Evolutionary conservation across 2,113 vertebrate genomes (phyloP).

Genomic region (Abramis brama): DNA sequence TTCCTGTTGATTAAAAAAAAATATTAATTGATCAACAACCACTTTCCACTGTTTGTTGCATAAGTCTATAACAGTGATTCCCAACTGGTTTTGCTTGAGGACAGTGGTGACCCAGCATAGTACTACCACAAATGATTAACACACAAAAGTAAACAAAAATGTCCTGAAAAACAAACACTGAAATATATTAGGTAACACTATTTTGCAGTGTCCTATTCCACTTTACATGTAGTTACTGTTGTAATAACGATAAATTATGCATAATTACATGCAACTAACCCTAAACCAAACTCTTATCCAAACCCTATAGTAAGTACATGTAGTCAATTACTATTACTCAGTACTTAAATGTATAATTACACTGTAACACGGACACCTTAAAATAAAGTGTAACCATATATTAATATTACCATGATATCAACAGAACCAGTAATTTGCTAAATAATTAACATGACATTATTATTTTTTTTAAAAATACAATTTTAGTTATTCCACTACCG

Average conservation of each 20-base stretch:
- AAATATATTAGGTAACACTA: background rate
- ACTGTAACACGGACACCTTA: no score
- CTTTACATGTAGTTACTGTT: no score
- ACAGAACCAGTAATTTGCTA: background rate
- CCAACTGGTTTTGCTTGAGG: background rate
- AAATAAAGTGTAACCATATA: no score
- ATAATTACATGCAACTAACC: no score
- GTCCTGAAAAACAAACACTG: background rate
- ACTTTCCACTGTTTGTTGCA: background rate
- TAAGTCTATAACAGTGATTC: background rate
- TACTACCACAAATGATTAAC: background rate
- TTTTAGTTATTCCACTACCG: background rate
- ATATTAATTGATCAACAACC: background rate
- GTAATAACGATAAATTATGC: no score
- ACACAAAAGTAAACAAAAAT: background rate
- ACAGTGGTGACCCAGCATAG: background rate
- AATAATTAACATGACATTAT: background rate
- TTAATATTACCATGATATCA: background rate
- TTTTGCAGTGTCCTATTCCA: no score
- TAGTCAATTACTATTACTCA: no score
- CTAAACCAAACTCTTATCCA: no score
- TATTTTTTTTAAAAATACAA: no score
- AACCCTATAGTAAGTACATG: no score
- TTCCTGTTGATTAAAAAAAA: background rate
- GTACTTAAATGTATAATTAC: no score